Percentiles rank a stretch among this genome's conserved stretches.
These are phyloP conservation scores for Macquaria australasica DNA, from an alignment of 2,113 vertebrate genomes.

Conservation along the genomic window DNA sequence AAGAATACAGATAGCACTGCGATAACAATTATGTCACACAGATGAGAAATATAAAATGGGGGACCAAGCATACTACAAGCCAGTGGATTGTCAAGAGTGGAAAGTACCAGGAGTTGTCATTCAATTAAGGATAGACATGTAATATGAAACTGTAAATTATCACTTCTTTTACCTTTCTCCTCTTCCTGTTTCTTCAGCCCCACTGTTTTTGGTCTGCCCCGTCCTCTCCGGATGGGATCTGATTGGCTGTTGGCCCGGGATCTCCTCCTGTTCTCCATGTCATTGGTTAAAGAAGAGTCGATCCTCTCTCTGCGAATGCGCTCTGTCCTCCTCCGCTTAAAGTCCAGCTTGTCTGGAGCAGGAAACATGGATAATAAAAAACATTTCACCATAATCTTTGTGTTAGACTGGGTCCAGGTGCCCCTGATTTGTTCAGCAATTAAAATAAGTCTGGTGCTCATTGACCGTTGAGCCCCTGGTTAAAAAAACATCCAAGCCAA, in stretches of 20 bases:
- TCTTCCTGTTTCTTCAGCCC: conserved; percentile 96
- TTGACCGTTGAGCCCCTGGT: too few relatives aligned
- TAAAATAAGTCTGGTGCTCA: too few relatives aligned
- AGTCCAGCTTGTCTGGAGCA: conserved; percentile 90
- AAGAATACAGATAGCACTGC: too few relatives aligned
- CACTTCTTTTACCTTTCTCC: conserved; percentile 90
- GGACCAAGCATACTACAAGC: too few relatives aligned
- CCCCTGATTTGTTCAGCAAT: not conserved
- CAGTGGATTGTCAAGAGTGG: too few relatives aligned
- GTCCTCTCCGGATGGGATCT: conserved; percentile 93
- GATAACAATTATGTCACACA: too few relatives aligned
- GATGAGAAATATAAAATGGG: too few relatives aligned
- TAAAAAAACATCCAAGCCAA: too few relatives aligned
- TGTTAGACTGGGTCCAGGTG: not conserved
- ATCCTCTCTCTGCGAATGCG: conserved; percentile 93
- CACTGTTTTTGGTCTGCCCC: conserved; percentile 94
- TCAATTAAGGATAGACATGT: not conserved
- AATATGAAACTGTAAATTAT: not conserved
- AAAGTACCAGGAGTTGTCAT: not conserved
- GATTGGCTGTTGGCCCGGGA: conserved; percentile 94
- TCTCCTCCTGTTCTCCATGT: conserved; percentile 94
- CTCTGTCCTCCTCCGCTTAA: conserved; percentile 95
- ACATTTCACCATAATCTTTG: not conserved
- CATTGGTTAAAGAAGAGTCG: conserved; percentile 89
- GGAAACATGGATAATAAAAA: not conserved